Base-by-base conservation (phyloP, 2,888 invertebrate genomes). In the Thymelicus sylvestris region DNA sequence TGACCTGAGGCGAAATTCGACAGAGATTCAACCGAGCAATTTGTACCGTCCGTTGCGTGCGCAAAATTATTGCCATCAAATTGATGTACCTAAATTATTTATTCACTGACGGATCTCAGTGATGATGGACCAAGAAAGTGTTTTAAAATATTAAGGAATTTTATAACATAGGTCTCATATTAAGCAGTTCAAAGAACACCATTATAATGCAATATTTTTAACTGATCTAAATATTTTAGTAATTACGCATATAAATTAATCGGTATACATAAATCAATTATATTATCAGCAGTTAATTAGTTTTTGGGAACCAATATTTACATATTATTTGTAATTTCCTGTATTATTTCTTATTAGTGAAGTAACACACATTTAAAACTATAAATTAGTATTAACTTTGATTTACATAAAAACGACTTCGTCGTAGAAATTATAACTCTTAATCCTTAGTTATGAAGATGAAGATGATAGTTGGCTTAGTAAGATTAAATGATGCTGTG, bases 21-120 rank as follows among this genome's bases (percentile, higher is more conserved):
- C 59, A 60, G 50, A 70, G 59, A 47, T 60, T 60, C 24, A 61
- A 76, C 78, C 80, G 74, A 74, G 80, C 81, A 86, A 87, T 87
- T 87, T 86, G 82, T 83, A 15, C 15, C 81, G 80, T 82, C 83
- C 67, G 81, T 89, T 81, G 91, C 91, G 86, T 91, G 90, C 79
- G 74, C 81, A 73, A 81, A 80, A 85, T 84, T 66, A 71, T 62
- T 86, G 70, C 50, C 59, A 15, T 70, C 24, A 65, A 65, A 70
- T 70, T 65, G 60, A 69, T 57, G 64, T 59, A n/a, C n/a, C n/a
- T n/a, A 69, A 64, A 69, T 69, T 68, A 63, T 68, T 68, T 62
- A 68, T 68, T 63, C 63, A 38, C 57, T 38, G 63, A 15, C 10
- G n/a, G 8, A 60, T 41, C 31, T 8, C 60, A 41, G 41, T 10